Base-by-base conservation (phyloP, 37 sponge, comb jelly and placozoan genomes). In the Ephydatia muelleri region DNA sequence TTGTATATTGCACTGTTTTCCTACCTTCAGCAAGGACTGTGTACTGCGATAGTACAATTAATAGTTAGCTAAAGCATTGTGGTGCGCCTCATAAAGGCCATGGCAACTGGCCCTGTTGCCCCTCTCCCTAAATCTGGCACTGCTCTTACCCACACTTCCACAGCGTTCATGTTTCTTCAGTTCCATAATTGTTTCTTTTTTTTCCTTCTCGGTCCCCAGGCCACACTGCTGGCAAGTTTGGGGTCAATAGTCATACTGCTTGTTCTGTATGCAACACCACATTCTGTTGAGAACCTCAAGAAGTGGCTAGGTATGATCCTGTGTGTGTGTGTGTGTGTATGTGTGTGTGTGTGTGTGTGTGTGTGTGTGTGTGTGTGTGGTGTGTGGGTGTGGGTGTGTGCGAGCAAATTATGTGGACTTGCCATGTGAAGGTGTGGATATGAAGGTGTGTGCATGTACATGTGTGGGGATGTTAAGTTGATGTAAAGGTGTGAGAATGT, bases 231-330 rank as follows among this genome's bases (percentile, higher is more conserved):
- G 68, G 78, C 87, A 13, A 70, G 78, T 21, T 40, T 91, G 29
- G 91, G 91, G 5, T 91, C 91, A 2, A 12, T 91, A 5, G 32
- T 71, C 40, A 71, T 82, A 0, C 68, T 91, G n/a, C 11, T 91
- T 29, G 71, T 37, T 22, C 64, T 91, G 33, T 32, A 31, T 31
- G 39, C 67, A 49, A 91, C 91, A 0, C 57, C 87, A 0, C 78
- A 86, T 68, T 82, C 77, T 0, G 47, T 72, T 0, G 83, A 91
- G 87, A 86, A 86, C 65, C 33, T 31, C 6, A 43, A 28, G 12
- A 91, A 86, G 84, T 71, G 91, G 21, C 87, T 91, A 3, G 91
- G 91, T 90, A 64, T 37, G 79, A 1, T 5, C 16, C 32, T 57
- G 14, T 57, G 57, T 57, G 6, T 14, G 16, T 57, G 14, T 57